Conservation (phyloP, 2,888 invertebrate genomes). For the Dryocosmus kuriphilus region DNA sequence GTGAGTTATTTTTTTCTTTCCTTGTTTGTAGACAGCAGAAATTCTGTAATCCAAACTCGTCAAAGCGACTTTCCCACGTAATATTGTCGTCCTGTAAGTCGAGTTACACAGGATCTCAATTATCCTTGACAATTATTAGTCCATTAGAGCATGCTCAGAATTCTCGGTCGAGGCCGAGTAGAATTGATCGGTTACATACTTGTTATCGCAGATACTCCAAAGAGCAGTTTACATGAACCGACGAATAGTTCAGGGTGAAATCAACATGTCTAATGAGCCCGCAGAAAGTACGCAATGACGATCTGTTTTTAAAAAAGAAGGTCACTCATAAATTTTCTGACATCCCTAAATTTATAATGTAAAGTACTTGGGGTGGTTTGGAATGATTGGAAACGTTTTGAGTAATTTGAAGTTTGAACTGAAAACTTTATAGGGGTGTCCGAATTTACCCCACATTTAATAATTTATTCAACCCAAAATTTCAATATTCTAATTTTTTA, state of each 20-base stretch:
- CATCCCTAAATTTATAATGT: too few species aligned
- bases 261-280: neutral
- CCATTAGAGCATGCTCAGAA: conserved; percentile 24
- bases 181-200: conserved; percentile 5
- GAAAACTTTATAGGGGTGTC: too few species aligned
- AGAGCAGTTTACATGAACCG: conserved; percentile 1
- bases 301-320: too few species aligned
- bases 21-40: neutral
- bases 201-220: conserved; percentile 3
- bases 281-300: conserved; percentile 2
- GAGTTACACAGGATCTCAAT: conserved; percentile 36
- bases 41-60: conserved; percentile 19
- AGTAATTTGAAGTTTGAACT: too few species aligned
- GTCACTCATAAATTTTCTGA: too few species aligned
- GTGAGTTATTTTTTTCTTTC: conserved; percentile 2
- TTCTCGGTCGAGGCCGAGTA: conserved; percentile 32
- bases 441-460: too few species aligned
- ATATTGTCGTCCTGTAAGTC: conserved; percentile 21
- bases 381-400: too few species aligned
- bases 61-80: conserved; percentile 31
- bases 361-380: too few species aligned
- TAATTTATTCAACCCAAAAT: too few species aligned
- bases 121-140: conserved; percentile 38
- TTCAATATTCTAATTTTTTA: too few species aligned
- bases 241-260: conserved; percentile 30